A percentile compares a stretch with the other conserved stretches of the same genome.
These are phyloP conservation scores for Physocephala rufipes DNA, from an alignment of 2,888 invertebrate genomes.

Conservation along the genomic window DNA sequence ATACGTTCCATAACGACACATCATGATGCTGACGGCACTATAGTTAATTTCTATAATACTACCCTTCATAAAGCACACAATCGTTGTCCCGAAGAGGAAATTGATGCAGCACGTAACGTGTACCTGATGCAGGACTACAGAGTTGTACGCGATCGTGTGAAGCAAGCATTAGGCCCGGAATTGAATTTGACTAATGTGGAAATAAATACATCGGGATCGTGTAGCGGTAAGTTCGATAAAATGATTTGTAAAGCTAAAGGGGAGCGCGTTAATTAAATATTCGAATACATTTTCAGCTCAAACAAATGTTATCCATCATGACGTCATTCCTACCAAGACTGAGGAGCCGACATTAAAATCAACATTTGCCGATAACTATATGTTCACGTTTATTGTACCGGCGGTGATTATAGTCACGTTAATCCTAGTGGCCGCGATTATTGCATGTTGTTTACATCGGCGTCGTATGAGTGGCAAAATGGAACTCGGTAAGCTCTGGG, in stretches of 20 bases:
- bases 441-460: constrained; percentile 88
- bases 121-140: constrained; percentile 74
- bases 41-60: constrained; percentile 83
- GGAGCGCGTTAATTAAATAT: background rate
- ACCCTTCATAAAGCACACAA: constrained; percentile 66
- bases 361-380: constrained; percentile 71
- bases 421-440: constrained; percentile 84
- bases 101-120: constrained; percentile 76
- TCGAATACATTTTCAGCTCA: constrained; percentile 47
- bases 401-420: constrained; percentile 88
- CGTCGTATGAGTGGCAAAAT: constrained; percentile 85
- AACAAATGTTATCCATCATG: constrained; percentile 56
- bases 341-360: constrained; percentile 63
- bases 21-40: constrained; percentile 70
- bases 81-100: constrained; percentile 80
- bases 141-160: constrained; percentile 67
- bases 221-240: constrained; percentile 66
- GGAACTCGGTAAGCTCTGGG: constrained; percentile 73
- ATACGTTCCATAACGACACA: constrained; percentile 72
- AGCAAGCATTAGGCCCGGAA: constrained; percentile 71
- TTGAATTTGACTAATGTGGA: constrained; percentile 70
- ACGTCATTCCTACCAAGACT: constrained; percentile 58
- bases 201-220: constrained; percentile 68
- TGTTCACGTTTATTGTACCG: constrained; percentile 88
- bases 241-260: background rate